Base-by-base conservation (phyloP, 2,797 vertebrate genomes). In the Sebastiscus tertius region DNA sequence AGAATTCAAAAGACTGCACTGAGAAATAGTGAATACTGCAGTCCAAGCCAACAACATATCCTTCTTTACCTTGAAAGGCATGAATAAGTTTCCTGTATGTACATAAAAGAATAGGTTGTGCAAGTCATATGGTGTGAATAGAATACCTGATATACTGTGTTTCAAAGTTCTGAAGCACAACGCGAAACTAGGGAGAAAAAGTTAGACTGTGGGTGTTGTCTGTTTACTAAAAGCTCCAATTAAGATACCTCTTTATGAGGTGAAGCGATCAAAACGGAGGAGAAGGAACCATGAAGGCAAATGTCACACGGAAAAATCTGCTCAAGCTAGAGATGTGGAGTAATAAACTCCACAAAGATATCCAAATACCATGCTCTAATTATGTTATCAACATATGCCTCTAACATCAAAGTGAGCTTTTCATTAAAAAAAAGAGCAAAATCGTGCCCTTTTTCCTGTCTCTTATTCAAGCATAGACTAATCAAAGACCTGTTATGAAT, bases 291-390 rank as follows among this genome's bases (percentile, higher is more conserved):
- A 64, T 27, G 74, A 77, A 88, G 79, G 88, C 86, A 93, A 92
- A 89, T 93, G 87, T 92, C 92, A 91, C 29, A 72, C 33, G 22
- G 20, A 76, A 72, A 80, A 84, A 86, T 78, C 62, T 72, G 79
- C 80, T 80, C 67, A 80, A 81, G 61, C 63, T 80, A n/a, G 67
- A 85, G 71, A 82, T 72, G 72, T 56, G 72, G 52, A 65, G 70
- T 81, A 91, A 90, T 92, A 88, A 92, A 87, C 68, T 86, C 79
- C 31, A 80, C 62, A 87, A 87, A 79, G 66, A 86, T 83, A 87
- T 86, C 81, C 69, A 90, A 92, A 92, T 89, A 89, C 65, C 80
- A 82, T 75, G 70, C 87, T 80, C 72, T 90, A 88, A 92, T 89
- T 89, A 87, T 80, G 77, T 58, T 81, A 82, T 86, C 83, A 89